Conservation (phyloP, 2,797 vertebrate genomes). For the Micrastur ruficollis region DNA sequence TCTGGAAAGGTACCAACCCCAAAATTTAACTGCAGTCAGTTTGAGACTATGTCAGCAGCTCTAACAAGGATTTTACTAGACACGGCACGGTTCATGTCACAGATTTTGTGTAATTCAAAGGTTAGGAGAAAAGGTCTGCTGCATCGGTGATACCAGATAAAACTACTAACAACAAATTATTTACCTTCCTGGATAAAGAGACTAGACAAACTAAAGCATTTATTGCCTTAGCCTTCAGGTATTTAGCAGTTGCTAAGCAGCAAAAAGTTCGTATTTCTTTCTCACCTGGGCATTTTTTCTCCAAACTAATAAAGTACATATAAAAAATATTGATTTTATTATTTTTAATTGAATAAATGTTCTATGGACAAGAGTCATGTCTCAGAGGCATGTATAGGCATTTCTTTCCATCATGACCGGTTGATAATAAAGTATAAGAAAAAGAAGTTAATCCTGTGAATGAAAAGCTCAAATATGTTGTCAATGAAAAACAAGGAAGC, state of each 20-base stretch:
- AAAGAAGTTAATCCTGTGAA: background rate
- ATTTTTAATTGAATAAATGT: background rate
- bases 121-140: background rate
- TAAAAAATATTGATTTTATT: background rate
- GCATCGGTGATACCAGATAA: background rate
- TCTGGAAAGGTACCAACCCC: background rate
- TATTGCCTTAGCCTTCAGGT: background rate
- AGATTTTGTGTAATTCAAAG: background rate
- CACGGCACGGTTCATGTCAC: background rate
- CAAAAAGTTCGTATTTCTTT: background rate
- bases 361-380: background rate
- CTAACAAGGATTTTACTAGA: background rate
- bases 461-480: background rate
- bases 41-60: background rate
- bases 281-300: background rate
- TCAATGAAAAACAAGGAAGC: background rate
- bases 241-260: background rate
- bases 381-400: background rate
- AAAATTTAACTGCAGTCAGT: background rate
- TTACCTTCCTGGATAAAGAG: background rate
- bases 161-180: background rate
- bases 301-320: background rate
- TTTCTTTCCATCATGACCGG: background rate
- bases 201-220: background rate
- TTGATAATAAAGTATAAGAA: background rate